Base-by-base conservation (phyloP, 2,113 vertebrate species). In the Anoplopoma fimbria region DNA sequence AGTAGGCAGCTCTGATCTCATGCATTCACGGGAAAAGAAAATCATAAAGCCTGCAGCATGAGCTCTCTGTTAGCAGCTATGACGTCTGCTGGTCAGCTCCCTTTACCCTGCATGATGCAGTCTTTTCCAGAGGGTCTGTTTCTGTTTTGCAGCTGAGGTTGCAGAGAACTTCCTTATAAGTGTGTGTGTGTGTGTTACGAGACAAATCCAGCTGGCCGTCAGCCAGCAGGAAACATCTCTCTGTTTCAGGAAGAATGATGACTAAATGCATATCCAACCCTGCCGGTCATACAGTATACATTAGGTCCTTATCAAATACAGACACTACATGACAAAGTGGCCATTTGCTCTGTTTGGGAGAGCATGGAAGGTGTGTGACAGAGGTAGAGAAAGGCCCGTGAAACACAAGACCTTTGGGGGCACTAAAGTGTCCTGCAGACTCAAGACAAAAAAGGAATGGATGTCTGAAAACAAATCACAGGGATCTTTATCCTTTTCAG, bases 71-170 rank as follows among this genome's bases (percentile, higher is more conserved):
- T 74, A 80, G 40, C 51, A 68, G 69, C 87, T 69, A 57, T 27
- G 73, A 88, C 70, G 83, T 82, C 81, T 81, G 70, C 79, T 69
- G 77, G 82, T 88, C 84, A 80, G 85, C 73, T 83, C 31, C 87
- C 34, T 51, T 82, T 70, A 47, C 69, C 77, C 61, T 86, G 78
- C 49, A 76, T 90, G 88, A 92, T 84, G 82, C 84, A 62, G 79
- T 77, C 83, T 91, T 87, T 92, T 91, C 86, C 88, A 90, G 82
- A 78, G 53, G 80, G 80, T 91, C 90, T 90, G 91, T 85, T 91
- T 92, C 89, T 87, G 84, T 87, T 91, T 92, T 90, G 71, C 79
- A 87, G 71, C 79, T 60, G 82, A 83, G 53, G 70, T 40, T 69
- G 45, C 67, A 69, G 75, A 87, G 86, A 80, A 80, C 88, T 84